Evolutionary conservation across 2,888 invertebrate species (phyloP), one percentile per base, ranked within the genome.

Genomic region (Dorcus hopei): DNA sequence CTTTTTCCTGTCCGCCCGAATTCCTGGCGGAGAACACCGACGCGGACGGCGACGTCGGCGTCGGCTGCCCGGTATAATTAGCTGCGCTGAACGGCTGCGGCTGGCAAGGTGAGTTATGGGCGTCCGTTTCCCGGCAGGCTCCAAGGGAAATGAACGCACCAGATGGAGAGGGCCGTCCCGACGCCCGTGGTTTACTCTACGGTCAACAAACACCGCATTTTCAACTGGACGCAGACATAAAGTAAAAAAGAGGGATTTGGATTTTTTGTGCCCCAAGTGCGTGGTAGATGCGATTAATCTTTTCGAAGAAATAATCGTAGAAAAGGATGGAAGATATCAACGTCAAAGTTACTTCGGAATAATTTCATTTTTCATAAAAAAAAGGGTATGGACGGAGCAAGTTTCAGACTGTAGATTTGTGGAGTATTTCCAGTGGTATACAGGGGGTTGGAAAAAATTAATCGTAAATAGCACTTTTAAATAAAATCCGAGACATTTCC

Each of bases 61-160:
- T 16, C 14, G 45, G 45, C 9, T 45, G 45, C 45, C 51, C 49
- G 58, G 49, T 54, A 58, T 63, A 65, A 65, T 63, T 65, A 62
- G 65, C 61, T 63, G 61, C 59, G 56, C 62, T 61, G 61, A 63
- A 54, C 61, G 59, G 59, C 61, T 59, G 63, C 59, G 62, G 62
- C 55, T 62, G 63, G 62, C 63, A 61, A 54, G 57, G 61, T 65
- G 62, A 65, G 54, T 63, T 65, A 65, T 65, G 45, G 61, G 38
- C 41, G 9, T 9, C 40, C 11, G 42, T 9, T 26, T 40, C 26
- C 33, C 45, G 43, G 23, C 39, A 23, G 33, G 45, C 33, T 33
- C 52, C 39, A n/a, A 38, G 47, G 54, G 51, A 26, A 26, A n/a
- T n/a, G 47, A 23, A 47, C 19, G 23, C 47, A 23, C 50, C 39